Percentiles rank a stretch among this genome's conserved stretches.
Conservation (phyloP, 2,888 invertebrate species). For the Chrysodeixis includens region DNA sequence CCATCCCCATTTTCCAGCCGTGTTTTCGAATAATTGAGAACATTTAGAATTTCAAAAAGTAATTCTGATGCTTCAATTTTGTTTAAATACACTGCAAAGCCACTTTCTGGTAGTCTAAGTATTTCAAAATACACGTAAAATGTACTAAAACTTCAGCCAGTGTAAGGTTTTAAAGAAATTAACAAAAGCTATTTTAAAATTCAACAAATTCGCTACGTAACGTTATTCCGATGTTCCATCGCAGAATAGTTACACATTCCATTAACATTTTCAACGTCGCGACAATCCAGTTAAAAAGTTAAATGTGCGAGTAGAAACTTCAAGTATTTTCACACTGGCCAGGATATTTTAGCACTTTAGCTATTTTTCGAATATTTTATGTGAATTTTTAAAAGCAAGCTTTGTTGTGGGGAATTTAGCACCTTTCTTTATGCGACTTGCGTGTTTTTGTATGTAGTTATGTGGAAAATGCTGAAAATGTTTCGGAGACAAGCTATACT, state of each 20-base stretch:
- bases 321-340: slow-evolving; percentile 20
- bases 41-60: too few species aligned
- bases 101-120: too few species aligned
- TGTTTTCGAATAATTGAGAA: too few species aligned
- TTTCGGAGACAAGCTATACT: neutral
- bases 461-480: neutral
- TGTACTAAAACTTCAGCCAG: too few species aligned
- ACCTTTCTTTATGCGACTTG: neutral
- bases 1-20: too few species aligned
- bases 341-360: slow-evolving; percentile 18
- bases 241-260: slow-evolving; percentile 52
- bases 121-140: too few species aligned
- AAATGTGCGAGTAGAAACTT: slow-evolving; percentile 33
- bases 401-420: neutral
- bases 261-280: slow-evolving; percentile 51
- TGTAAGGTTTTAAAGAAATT: neutral
- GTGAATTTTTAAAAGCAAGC: neutral
- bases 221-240: slow-evolving; percentile 20
- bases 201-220: slow-evolving; percentile 18
- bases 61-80: too few species aligned
- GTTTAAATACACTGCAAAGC: too few species aligned
- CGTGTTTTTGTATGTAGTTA: neutral
- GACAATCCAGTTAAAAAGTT: slow-evolving; percentile 63
- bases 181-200: slow-evolving; percentile 16
- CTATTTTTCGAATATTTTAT: neutral